Percentiles rank a stretch among this genome's conserved stretches.
phyloP scores from a whole-genome alignment of 2,113 vertebrate species.

The Xerus inauris region DNA sequence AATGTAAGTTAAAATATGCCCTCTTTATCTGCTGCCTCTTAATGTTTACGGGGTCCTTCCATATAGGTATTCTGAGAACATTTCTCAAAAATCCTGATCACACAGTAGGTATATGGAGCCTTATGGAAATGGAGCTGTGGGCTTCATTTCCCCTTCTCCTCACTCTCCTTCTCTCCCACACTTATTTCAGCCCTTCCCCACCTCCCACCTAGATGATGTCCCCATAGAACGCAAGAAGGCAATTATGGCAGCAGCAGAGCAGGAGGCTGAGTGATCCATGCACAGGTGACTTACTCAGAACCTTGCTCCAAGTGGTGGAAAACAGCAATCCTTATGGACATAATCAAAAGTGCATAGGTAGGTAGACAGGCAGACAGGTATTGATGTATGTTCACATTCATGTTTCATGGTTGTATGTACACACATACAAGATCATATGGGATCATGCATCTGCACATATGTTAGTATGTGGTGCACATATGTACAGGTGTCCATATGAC shows the following conservation, averaged over 20 bases:
- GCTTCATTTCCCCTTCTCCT: not conserved
- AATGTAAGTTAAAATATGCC: constrained; percentile 15
- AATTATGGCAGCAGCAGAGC: constrained; percentile 57
- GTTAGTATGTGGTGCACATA: not conserved
- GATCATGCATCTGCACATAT: not conserved
- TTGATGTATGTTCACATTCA: not conserved
- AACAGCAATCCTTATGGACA: not conserved
- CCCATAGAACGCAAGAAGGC: constrained; percentile 2
- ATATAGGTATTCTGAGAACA: not conserved
- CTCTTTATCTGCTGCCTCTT: not conserved
- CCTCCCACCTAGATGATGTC: not conserved
- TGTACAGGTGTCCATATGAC: not conserved
- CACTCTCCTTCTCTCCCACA: not conserved
- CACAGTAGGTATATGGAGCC: not conserved
- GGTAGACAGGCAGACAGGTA: not conserved
- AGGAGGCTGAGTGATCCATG: not conserved
- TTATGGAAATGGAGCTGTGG: not conserved
- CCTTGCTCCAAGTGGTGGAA: not conserved
- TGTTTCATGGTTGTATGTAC: not conserved
- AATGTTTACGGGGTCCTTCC: not conserved
- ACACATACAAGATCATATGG: not conserved
- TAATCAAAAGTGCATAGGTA: not conserved
- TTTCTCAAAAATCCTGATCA: not conserved
- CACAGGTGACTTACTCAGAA: not conserved
- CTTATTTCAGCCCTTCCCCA: not conserved